Conservation (phyloP, 2,797 vertebrate genomes). For the Labroides dimidiatus region DNA sequence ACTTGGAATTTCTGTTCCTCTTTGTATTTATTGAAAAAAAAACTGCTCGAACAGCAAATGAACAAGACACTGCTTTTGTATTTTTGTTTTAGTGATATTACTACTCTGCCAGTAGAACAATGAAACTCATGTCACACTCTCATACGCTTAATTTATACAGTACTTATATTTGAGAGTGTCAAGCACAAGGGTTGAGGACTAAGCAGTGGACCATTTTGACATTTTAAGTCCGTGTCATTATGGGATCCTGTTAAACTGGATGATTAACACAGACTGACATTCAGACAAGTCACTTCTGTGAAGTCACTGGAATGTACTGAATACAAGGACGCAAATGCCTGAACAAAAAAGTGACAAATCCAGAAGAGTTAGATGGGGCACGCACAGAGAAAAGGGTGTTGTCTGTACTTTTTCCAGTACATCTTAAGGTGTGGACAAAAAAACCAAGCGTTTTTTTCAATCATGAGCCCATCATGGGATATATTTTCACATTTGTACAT, state of each 20-base stretch:
- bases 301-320: neutral
- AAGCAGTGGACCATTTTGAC: neutral
- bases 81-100: neutral
- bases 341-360: neutral
- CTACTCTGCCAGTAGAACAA: constrained; percentile 32
- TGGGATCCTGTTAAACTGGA: constrained; percentile 49
- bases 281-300: neutral
- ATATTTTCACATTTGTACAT: neutral
- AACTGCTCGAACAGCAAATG: constrained; percentile 11
- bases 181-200: constrained; percentile 2
- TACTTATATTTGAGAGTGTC: neutral
- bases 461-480: neutral
- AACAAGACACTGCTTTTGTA: constrained; percentile 35
- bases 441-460: no score
- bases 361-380: neutral
- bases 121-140: neutral
- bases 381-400: neutral
- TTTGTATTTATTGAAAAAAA: constrained; percentile 50
- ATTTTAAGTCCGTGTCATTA: neutral
- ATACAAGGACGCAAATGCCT: neutral
- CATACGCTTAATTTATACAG: neutral
- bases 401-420: neutral
- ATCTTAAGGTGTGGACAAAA: constrained; percentile 22
- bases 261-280: neutral
- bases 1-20: neutral